Evolutionary conservation across 1,140 invertebrate genomes (phyloP).

Genomic region (Brachionus asplanchnoidis): DNA sequence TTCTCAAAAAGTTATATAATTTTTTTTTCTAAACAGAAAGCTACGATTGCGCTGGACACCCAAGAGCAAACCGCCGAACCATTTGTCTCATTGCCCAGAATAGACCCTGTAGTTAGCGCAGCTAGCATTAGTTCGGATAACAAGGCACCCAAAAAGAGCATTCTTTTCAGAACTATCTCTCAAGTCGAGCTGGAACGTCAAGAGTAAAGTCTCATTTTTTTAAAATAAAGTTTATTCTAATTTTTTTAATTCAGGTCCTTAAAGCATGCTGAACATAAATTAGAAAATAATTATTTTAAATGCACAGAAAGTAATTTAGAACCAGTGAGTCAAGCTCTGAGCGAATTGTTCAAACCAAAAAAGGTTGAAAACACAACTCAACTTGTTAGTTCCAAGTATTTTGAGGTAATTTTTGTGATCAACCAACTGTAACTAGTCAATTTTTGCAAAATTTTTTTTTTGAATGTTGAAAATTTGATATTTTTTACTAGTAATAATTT

Average conservation of each 20-base stretch:
- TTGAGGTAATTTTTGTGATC: neutral
- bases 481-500: no score
- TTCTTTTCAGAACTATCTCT: neutral
- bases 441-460: no score
- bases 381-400: neutral
- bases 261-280: neutral
- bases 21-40: neutral
- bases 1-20: neutral
- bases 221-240: neutral
- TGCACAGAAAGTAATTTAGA: neutral
- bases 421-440: no score
- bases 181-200: neutral
- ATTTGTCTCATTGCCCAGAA: neutral
- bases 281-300: neutral
- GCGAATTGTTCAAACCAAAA: neutral
- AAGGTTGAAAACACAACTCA: neutral
- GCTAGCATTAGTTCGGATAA: neutral
- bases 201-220: neutral
- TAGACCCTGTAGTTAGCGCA: neutral
- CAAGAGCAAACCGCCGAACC: neutral
- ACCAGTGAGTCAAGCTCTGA: neutral
- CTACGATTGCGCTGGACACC: neutral
- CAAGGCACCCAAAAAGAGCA: conserved; percentile 8
- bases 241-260: neutral
- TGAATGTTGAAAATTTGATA: no score